A percentile compares a stretch with the other conserved stretches of the same genome.
Evolutionary conservation across 2,113 vertebrate species (phyloP).

Genomic region (Ivindomyrus marchei): DNA sequence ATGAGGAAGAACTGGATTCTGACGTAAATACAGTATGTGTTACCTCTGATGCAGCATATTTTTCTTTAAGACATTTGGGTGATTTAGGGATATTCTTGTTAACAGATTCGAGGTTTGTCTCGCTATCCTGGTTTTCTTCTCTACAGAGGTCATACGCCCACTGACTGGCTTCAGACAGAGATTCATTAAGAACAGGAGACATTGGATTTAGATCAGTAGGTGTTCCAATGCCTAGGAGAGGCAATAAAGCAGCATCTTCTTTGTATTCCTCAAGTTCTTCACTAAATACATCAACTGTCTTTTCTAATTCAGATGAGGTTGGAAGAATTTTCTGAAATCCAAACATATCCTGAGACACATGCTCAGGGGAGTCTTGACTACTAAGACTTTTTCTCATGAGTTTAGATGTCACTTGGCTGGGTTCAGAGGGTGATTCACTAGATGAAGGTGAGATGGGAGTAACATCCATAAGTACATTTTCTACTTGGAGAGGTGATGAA

Average conservation of each 20-base stretch:
- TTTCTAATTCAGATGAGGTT: background rate
- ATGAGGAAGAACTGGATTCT: background rate
- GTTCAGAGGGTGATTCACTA: background rate
- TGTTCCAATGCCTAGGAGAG: background rate
- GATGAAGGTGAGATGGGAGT: background rate
- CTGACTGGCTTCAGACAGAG: background rate
- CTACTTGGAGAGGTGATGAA: background rate
- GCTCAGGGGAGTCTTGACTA: background rate
- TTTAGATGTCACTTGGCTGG: background rate
- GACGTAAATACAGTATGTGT: background rate
- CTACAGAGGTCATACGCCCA: background rate
- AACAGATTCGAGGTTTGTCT: background rate
- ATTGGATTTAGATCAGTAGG: conserved; percentile 4
- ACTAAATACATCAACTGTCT: background rate
- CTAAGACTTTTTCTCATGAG: background rate
- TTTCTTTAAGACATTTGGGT: background rate
- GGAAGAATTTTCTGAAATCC: background rate
- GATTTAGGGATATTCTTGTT: background rate
- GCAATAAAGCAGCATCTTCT: background rate
- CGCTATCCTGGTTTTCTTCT: background rate
- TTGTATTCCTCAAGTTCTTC: background rate
- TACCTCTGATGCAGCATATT: background rate
- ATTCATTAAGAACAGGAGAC: background rate
- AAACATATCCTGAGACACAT: background rate
- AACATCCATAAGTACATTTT: background rate